Base-by-base conservation (phyloP, 1,140 invertebrate genomes). In the Andricus grossulariae region DNA sequence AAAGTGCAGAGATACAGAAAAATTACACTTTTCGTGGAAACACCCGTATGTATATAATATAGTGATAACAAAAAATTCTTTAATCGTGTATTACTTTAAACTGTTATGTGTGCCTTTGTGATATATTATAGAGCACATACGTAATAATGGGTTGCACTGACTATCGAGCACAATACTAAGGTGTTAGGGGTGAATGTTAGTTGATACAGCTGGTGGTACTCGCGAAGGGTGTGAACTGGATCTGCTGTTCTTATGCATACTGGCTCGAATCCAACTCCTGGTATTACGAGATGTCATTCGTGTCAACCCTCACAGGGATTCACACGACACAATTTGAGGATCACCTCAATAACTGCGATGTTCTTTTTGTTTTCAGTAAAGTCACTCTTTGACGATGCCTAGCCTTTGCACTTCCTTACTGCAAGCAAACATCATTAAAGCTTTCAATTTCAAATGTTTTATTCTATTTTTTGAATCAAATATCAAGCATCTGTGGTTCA, bases 201-300 rank as follows among this genome's bases (percentile, higher is more conserved):
- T 45, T 66, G 6, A 8, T 66, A 25, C 45, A 21, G 60, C n/a
- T 66, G 60, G 60, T 32, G 60, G 25, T 66, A 66, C 60, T 66
- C 2, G 60, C 7, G 39, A 66, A n/a, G 32, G 60, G 32, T 66
- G 60, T 83, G 78, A 83, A 77, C 80, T 80, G 85, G 83, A 88
- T 89, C 82, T 86, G 83, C 82, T 86, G 80, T 90, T 90, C 89
- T 90, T 89, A 90, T 90, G 88, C 85, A 90, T 89, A 89, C 88
- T 90, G 88, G 89, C 88, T 76, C 39, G 71, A 81, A 80, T 85
- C 88, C 89, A 90, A 89, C 82, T 84, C 81, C 80, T 77, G 82
- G 85, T 89, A 89, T 89, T 89, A 87, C 88, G 87, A 90, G 83
- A 86, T 90, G 89, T 89, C 88, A 90, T 81, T 90, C 86, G 86